Evolutionary conservation across 2,797 vertebrate species (phyloP).

Genomic region (Chloroceryle inda): DNA sequence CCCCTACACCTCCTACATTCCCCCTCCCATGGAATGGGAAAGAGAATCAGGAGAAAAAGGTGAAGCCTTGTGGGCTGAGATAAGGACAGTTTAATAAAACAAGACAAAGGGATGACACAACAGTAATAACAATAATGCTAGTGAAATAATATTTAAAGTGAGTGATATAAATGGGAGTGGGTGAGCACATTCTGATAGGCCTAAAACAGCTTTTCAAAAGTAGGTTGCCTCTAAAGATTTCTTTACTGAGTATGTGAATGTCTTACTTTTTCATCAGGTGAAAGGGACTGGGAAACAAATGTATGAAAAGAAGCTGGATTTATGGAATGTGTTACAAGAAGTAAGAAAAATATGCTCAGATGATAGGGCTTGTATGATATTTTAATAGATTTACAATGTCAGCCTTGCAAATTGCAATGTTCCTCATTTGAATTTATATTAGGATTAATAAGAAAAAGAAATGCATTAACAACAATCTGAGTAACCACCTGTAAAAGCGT

Average conservation of each 20-base stretch:
- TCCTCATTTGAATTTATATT: neutral
- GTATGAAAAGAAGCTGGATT: neutral
- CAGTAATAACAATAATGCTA: too few relatives aligned
- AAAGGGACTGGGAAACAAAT: neutral
- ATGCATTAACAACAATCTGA: neutral
- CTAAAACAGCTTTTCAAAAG: too few relatives aligned
- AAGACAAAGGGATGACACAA: too few relatives aligned
- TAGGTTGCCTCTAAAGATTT: neutral
- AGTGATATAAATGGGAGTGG: too few relatives aligned
- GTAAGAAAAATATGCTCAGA: neutral
- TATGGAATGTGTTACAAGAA: neutral
- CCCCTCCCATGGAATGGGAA: too few relatives aligned
- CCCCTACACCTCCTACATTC: too few relatives aligned
- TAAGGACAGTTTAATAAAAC: too few relatives aligned
- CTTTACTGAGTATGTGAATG: neutral
- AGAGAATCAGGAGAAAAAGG: too few relatives aligned
- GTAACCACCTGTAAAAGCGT: neutral
- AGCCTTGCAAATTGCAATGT: neutral
- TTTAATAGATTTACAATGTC: neutral
- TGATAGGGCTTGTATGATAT: neutral
- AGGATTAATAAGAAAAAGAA: neutral
- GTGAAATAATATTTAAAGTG: too few relatives aligned
- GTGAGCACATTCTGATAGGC: too few relatives aligned
- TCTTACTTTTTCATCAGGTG: neutral
- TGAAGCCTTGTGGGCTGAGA: too few relatives aligned